A percentile compares a stretch with the other conserved stretches of the same genome.
Evolutionary conservation across 2,888 invertebrate genomes (phyloP).

Genomic region (Tiliacea aurago): DNA sequence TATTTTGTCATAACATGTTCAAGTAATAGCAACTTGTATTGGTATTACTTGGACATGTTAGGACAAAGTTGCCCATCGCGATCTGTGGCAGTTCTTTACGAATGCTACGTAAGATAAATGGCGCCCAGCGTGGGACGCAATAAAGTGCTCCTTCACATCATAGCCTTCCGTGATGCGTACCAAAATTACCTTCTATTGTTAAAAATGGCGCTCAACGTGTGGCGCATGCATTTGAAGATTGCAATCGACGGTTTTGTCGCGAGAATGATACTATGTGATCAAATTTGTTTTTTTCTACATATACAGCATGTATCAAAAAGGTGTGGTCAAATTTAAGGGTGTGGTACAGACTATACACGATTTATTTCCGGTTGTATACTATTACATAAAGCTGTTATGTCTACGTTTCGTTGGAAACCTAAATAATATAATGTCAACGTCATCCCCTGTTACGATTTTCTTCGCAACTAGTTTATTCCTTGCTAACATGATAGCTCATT

Average conservation of each 20-base stretch:
- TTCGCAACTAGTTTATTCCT: neutral
- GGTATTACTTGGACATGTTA: no score
- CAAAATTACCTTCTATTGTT: neutral
- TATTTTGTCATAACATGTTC: no score
- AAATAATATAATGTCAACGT: neutral
- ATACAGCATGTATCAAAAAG: neutral
- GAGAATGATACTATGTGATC: neutral
- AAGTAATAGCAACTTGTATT: neutral
- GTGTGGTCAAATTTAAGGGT: neutral
- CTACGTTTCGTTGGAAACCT: neutral
- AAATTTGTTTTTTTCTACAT: neutral
- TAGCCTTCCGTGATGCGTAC: neutral
- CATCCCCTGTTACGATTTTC: neutral
- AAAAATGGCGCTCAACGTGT: slow-evolving; percentile 20
- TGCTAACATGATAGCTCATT: neutral
- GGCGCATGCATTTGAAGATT: slow-evolving; percentile 10
- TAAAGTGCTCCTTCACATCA: neutral
- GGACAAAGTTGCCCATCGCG: neutral
- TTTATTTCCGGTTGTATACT: neutral
- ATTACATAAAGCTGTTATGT: neutral
- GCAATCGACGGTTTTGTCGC: neutral
- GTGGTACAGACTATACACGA: neutral
- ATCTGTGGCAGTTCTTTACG: neutral
- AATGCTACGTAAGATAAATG: slow-evolving; percentile 6
- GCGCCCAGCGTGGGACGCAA: slow-evolving; percentile 14